Evolutionary conservation across 2,888 invertebrate genomes (phyloP).

Genomic region (Geophilus truncorum): DNA sequence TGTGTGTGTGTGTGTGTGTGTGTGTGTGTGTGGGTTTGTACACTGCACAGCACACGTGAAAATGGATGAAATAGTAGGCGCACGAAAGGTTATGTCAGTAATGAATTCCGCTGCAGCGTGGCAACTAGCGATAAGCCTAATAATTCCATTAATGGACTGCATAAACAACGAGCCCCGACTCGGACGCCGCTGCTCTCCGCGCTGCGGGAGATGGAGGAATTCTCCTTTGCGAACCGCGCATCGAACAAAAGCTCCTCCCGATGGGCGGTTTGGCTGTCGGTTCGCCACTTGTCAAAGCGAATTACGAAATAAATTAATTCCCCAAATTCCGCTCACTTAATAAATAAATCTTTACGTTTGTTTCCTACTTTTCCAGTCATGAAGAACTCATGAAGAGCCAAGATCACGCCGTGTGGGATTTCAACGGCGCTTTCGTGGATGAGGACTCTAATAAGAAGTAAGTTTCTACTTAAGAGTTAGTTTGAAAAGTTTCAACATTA

Average conservation of each 20-base stretch:
- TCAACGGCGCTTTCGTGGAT: constrained; percentile 39
- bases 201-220: not conserved
- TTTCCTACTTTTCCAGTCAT: constrained; percentile 37
- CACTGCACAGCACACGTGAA: constrained; percentile 12
- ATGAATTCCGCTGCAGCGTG: constrained; percentile 12
- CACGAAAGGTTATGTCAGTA: constrained; percentile 20
- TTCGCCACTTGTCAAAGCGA: not conserved
- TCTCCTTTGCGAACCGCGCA: not conserved
- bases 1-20: not conserved
- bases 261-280: not conserved
- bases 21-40: not conserved
- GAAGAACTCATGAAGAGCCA: constrained; percentile 42
- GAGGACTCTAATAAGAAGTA: constrained; percentile 35
- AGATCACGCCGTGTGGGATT: constrained; percentile 41
- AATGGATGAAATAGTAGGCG: constrained; percentile 8
- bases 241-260: not conserved
- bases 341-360: not conserved
- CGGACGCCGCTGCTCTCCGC: not conserved
- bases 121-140: constrained; percentile 11
- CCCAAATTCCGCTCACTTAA: too few relatives aligned
- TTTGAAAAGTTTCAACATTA: too few relatives aligned
- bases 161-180: not conserved
- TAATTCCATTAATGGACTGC: constrained; percentile 20
- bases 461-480: too few relatives aligned
- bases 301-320: not conserved